These are phyloP conservation scores for Jordanella pulchra DNA, from an alignment of 2,797 vertebrate species.

Conservation along the genomic window DNA sequence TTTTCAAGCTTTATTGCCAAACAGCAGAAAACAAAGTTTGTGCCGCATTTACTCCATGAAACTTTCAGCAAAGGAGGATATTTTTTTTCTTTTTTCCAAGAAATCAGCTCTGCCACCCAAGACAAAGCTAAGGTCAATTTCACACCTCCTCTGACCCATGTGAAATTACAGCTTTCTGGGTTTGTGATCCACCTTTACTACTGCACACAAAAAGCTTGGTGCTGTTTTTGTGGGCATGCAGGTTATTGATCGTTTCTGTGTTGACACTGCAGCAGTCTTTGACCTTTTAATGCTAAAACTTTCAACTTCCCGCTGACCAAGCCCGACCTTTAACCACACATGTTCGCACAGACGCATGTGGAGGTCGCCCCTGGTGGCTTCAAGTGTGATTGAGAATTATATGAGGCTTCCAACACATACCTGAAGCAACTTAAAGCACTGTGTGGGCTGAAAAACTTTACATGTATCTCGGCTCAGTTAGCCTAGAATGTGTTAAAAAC, in stretches of 20 bases:
- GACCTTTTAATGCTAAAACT: slow-evolving; percentile 59
- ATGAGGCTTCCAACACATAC: slow-evolving; percentile 16
- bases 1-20: slow-evolving; percentile 25
- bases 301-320: slow-evolving; percentile 56
- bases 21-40: slow-evolving; percentile 7
- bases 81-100: slow-evolving; percentile 3
- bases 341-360: slow-evolving; percentile 46
- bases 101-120: not conserved
- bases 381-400: slow-evolving; percentile 30
- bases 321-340: slow-evolving; percentile 51
- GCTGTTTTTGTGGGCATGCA: slow-evolving; percentile 34
- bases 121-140: slow-evolving; percentile 54
- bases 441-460: slow-evolving; percentile 1
- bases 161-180: slow-evolving; percentile 63
- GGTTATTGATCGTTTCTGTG: slow-evolving; percentile 49
- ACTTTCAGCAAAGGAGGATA: not conserved
- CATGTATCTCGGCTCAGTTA: not conserved
- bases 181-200: slow-evolving; percentile 15
- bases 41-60: not conserved
- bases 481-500: not conserved
- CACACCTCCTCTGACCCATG: slow-evolving; percentile 46
- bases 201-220: slow-evolving; percentile 6
- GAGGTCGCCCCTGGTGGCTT: slow-evolving; percentile 53
- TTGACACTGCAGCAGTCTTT: slow-evolving; percentile 58
- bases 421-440: slow-evolving; percentile 4